phyloP scores from a whole-genome alignment of 2,888 invertebrate species.

The Stenichneumon culpator region DNA sequence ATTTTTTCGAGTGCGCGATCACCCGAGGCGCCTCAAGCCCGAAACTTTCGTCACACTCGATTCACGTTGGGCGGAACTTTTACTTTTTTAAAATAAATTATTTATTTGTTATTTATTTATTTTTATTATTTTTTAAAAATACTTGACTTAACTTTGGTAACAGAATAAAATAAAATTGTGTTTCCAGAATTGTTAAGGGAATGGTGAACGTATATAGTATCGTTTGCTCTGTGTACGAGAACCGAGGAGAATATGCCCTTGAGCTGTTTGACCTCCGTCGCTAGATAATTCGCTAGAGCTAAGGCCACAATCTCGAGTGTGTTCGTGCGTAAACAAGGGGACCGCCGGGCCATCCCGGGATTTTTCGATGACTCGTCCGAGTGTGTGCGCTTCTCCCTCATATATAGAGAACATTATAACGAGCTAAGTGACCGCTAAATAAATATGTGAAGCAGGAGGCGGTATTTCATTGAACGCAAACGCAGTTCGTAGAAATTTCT shows the following conservation, averaged over 20 bases:
- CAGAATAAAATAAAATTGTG: background rate
- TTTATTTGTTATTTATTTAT: too few species aligned
- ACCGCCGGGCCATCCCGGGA: background rate
- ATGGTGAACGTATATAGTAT: background rate
- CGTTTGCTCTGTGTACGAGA: background rate
- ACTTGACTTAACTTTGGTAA: background rate
- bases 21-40: background rate
- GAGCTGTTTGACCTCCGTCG: background rate
- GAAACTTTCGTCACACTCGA: conserved; percentile 11
- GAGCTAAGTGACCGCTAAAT: background rate
- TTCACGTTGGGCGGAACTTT: background rate
- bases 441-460: background rate
- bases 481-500: background rate
- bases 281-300: background rate
- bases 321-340: background rate
- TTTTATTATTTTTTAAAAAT: too few species aligned
- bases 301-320: background rate
- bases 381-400: background rate
- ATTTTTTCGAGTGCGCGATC: background rate
- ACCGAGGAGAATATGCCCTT: background rate
- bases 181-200: background rate
- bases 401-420: background rate
- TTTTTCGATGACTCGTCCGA: background rate
- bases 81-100: background rate
- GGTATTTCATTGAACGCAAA: background rate